Conservation (phyloP, 1,140 invertebrate species). For the Tetragonula clypearis region DNA sequence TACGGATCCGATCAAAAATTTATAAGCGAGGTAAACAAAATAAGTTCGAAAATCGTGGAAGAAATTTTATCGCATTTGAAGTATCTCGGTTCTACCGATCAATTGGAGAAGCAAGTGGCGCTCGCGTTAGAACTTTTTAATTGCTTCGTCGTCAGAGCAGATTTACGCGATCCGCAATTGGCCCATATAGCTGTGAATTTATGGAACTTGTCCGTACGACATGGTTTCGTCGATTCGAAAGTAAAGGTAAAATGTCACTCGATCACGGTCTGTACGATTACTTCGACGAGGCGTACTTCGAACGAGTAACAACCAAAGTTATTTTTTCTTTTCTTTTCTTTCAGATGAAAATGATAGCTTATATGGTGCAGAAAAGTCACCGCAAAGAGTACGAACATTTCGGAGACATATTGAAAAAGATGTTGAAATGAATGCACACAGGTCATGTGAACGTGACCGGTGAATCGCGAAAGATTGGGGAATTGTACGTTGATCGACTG, state of each 20-base stretch:
- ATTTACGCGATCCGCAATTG: conserved; percentile 85
- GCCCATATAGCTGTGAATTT: conserved; percentile 88
- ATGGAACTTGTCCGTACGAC: conserved; percentile 89
- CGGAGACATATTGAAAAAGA: conserved; percentile 72
- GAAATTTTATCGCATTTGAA: conserved; percentile 90
- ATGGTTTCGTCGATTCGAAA: conserved; percentile 82
- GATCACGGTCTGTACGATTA: too few species aligned
- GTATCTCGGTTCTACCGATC: conserved; percentile 83
- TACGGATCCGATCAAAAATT: conserved; percentile 95
- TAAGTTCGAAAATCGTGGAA: conserved; percentile 89
- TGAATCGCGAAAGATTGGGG: not conserved
- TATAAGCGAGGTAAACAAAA: conserved; percentile 89
- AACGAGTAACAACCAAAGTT: not conserved
- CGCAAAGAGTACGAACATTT: conserved; percentile 71
- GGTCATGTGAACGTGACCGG: not conserved
- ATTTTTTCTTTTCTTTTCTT: conserved; percentile 35
- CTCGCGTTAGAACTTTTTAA: conserved; percentile 89
- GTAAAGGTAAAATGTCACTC: conserved; percentile 74
- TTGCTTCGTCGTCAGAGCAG: conserved; percentile 86
- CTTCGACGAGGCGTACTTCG: not conserved
- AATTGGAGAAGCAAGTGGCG: conserved; percentile 85
- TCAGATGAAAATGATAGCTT: conserved; percentile 71
- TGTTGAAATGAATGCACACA: conserved; percentile 53
- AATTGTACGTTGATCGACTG: not conserved
- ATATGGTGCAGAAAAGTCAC: conserved; percentile 73